These are phyloP conservation scores for Drosophila cognata DNA, from an alignment of 2,888 invertebrate species.

Conservation along the genomic window DNA sequence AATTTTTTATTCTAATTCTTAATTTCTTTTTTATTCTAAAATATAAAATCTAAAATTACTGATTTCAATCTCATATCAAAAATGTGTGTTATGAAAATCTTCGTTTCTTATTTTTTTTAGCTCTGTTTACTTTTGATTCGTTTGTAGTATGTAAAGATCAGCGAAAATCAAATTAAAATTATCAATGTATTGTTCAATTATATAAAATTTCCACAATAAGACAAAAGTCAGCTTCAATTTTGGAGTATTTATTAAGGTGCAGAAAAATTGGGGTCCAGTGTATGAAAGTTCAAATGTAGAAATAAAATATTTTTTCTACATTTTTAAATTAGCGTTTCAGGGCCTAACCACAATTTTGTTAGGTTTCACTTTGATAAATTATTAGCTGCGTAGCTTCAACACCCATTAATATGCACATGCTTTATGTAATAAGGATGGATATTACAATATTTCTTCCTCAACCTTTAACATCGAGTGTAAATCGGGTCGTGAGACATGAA, in stretches of 20 bases:
- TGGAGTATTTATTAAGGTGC: not conserved
- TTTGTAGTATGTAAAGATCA: not conserved
- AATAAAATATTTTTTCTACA: not conserved
- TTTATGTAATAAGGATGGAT: not conserved
- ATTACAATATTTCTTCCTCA: not conserved
- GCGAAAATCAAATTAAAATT: too few species aligned
- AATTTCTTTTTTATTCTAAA: not conserved
- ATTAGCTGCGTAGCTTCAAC: not conserved
- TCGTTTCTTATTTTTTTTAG: not conserved
- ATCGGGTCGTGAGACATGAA: constrained; percentile 1
- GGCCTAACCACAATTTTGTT: not conserved
- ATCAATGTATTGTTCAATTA: not conserved
- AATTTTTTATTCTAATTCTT: too few species aligned
- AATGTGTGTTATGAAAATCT: not conserved
- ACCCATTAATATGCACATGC: not conserved
- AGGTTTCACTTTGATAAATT: not conserved
- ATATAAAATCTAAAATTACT: not conserved
- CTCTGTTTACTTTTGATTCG: not conserved
- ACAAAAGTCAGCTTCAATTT: not conserved
- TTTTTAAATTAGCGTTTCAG: not conserved
- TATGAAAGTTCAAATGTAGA: not conserved
- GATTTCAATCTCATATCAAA: not conserved
- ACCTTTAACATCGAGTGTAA: not conserved
- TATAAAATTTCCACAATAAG: not conserved
- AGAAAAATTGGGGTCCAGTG: not conserved